Evolutionary conservation across 2,888 invertebrate species (phyloP), one percentile per base, ranked within the genome.

Genomic region (Entomobrya proxima): DNA sequence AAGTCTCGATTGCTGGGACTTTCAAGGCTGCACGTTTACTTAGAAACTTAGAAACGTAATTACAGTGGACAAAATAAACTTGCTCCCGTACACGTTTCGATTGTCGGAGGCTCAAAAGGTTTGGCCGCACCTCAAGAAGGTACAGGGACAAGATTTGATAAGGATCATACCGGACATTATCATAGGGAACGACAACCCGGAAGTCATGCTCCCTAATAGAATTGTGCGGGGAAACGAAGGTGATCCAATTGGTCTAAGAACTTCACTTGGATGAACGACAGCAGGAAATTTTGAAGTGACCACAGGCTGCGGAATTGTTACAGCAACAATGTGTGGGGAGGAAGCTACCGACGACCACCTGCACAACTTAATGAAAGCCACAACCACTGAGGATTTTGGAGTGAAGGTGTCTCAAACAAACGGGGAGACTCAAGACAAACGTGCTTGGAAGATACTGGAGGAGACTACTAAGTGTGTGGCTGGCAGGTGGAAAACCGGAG

Each of bases 401-500:
- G 72, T 72, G 24, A 37, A 44, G 24, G 4, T 44, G 2, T 2
- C 24, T 1, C 2, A 21, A 27, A 0, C 2, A 15, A 47, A 47
- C 24, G 72, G 44, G 1, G 24, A 11, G 2, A 47, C 24, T 40
- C 11, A 40, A n/a, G 76, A 76, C 2, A 37, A 76, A 52, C 1
- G 76, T 2, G 76, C 76, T 0, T 50, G 24, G 7, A 18, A 24
- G n/a, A 58, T 76, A 5, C 27, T 76, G 2, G 76, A 76, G 27
- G 27, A 32, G 2, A 72, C 72, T 27, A 27, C 76, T 1, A n/a
- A 13, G 6, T 27, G 35, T 35, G 21, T 35, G 7, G 64, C 37
- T 15, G 24, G 47, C 9, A 2, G 24, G 0, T 85, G 78, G 78
- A 72, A 78, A 72, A 18, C 47, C 0, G 78, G 84, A 0, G 35